Conservation (phyloP, 2,888 invertebrate species). For the Latrodectus elegans region DNA sequence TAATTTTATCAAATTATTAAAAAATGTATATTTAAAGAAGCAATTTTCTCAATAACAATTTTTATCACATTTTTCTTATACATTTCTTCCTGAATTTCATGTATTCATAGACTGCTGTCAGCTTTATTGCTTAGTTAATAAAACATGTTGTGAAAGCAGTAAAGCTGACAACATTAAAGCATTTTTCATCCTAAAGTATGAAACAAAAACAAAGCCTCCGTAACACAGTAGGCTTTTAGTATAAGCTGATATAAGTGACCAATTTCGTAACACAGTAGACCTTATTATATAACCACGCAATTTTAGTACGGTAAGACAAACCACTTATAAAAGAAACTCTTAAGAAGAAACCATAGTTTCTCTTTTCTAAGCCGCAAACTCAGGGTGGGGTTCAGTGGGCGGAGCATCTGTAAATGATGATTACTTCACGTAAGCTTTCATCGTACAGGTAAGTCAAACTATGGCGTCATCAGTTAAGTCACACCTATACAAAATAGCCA, state of each 20-base stretch:
- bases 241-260: constrained; percentile 24
- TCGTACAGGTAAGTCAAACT: constrained; percentile 55
- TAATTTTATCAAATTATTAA: no score
- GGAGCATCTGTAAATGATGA: constrained; percentile 57
- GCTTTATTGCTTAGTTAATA: no score
- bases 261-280: constrained; percentile 66
- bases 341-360: constrained; percentile 25
- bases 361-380: constrained; percentile 12
- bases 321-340: constrained; percentile 42
- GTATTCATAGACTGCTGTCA: no score
- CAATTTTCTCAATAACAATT: no score
- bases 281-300: constrained; percentile 61
- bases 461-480: constrained; percentile 53
- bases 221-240: not conserved
- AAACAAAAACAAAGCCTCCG: not conserved
- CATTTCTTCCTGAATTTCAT: no score
- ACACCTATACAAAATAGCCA: constrained; percentile 44
- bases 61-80: no score
- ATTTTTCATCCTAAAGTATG: no score
- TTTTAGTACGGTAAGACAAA: constrained; percentile 29
- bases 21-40: no score
- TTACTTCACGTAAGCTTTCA: constrained; percentile 55
- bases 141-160: no score
- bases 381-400: constrained; percentile 49
- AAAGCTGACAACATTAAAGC: no score